Evolutionary conservation across 2,797 vertebrate genomes (phyloP).

Genomic region (Liasis olivaceus): DNA sequence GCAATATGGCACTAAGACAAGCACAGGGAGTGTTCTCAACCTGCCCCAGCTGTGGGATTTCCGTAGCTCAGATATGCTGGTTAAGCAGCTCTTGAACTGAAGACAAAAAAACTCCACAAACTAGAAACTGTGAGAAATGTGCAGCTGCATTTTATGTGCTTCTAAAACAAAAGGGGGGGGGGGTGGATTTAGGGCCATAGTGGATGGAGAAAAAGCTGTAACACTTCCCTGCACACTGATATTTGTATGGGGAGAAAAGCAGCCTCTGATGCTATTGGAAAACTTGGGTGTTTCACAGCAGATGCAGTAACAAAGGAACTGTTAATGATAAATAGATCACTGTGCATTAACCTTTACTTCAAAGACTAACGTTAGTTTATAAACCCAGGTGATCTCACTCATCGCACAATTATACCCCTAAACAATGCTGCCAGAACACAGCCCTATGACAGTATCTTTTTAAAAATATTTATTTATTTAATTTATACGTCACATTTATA

Average conservation of each 20-base stretch:
- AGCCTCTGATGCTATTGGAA: neutral
- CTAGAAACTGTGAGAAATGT: neutral
- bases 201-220: neutral
- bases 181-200: neutral
- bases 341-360: slow-evolving; percentile 26
- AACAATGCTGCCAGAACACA: neutral
- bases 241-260: neutral
- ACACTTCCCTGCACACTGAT: neutral
- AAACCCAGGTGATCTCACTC: slow-evolving; percentile 25
- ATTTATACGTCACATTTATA: too few species aligned
- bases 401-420: neutral
- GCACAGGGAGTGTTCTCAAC: neutral
- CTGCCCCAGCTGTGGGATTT: neutral
- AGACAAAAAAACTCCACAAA: neutral
- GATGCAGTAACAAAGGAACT: neutral
- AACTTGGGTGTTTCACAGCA: neutral
- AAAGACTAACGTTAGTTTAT: slow-evolving; percentile 19
- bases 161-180: neutral
- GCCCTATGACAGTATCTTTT: neutral
- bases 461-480: too few species aligned
- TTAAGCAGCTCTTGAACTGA: neutral
- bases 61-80: neutral
- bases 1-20: neutral
- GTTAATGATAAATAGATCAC: neutral
- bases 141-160: neutral